Conservation (phyloP, 2,113 vertebrate species). For the Melanerpes aurifrons region DNA sequence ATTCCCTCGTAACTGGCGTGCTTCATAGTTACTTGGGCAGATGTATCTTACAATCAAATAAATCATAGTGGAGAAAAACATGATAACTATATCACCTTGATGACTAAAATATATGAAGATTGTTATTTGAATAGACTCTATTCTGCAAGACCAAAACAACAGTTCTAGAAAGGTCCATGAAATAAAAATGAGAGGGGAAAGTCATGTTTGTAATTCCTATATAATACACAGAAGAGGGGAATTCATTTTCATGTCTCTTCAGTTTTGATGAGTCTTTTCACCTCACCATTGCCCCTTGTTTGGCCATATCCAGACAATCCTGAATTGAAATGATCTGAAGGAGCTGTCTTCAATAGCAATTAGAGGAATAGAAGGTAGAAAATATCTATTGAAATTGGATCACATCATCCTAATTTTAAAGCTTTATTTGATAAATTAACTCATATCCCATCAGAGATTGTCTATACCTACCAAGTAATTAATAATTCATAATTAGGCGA, state of each 20-base stretch:
- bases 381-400: neutral
- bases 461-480: neutral
- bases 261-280: neutral
- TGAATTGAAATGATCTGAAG: neutral
- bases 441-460: neutral
- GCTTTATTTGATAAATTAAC: neutral
- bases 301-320: neutral
- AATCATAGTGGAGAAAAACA: neutral
- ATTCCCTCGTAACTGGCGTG: neutral
- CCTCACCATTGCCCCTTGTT: neutral
- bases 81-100: neutral
- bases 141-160: neutral
- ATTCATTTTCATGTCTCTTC: neutral
- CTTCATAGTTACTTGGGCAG: neutral
- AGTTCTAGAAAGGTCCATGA: neutral
- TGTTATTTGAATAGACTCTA: neutral
- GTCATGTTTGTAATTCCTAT: neutral
- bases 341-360: neutral
- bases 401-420: neutral
- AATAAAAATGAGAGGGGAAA: neutral
- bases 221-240: neutral
- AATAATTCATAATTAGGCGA: neutral
- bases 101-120: neutral
- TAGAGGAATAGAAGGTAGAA: neutral
- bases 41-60: neutral